Conservation (phyloP, 2,113 vertebrate species). For the Forbesichthys agassizii region DNA sequence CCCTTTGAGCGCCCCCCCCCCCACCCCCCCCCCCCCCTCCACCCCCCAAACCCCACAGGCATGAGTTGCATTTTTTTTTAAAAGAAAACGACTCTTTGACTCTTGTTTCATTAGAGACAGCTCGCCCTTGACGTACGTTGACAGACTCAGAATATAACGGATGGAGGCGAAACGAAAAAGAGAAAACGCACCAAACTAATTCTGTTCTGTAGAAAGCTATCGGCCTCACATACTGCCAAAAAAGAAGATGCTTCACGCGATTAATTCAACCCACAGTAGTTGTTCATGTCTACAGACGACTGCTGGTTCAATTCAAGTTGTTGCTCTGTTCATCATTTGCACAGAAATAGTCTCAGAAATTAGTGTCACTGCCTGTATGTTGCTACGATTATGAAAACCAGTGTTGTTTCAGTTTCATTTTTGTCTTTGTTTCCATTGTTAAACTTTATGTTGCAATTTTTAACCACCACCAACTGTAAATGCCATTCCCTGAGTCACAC, state of each 20-base stretch:
- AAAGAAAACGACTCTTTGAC: conserved; percentile 65
- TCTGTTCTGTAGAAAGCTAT: conserved; percentile 92
- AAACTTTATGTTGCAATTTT: conserved; percentile 69
- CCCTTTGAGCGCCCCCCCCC: conserved; percentile 80
- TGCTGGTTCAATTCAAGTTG: conserved; percentile 99
- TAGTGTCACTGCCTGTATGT: conserved; percentile 99
- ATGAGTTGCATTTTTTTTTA: conserved; percentile 81
- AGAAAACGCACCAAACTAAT: conserved; percentile 79
- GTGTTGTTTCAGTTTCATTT: conserved; percentile 77
- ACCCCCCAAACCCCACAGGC: conserved; percentile 74
- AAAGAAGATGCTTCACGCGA: conserved; percentile 87
- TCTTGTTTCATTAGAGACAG: conserved; percentile 72
- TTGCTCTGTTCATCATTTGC: conserved; percentile 99
- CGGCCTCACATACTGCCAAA: conserved; percentile 99
- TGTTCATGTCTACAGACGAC: conserved; percentile 96
- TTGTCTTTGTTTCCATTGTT: conserved; percentile 22
- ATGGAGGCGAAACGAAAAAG: conserved; percentile 62
- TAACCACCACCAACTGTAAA: conserved; percentile 97
- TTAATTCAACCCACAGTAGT: conserved; percentile 93
- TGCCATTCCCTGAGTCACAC: conserved; percentile 88
- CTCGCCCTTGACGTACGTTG: conserved; percentile 57
- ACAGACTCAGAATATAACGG: conserved; percentile 57
- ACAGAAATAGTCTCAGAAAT: conserved; percentile 98
- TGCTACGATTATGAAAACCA: conserved; percentile 89
- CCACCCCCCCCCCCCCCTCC: no score